Base-by-base conservation (phyloP, 2,797 vertebrate genomes). In the Poecilia wingei region DNA sequence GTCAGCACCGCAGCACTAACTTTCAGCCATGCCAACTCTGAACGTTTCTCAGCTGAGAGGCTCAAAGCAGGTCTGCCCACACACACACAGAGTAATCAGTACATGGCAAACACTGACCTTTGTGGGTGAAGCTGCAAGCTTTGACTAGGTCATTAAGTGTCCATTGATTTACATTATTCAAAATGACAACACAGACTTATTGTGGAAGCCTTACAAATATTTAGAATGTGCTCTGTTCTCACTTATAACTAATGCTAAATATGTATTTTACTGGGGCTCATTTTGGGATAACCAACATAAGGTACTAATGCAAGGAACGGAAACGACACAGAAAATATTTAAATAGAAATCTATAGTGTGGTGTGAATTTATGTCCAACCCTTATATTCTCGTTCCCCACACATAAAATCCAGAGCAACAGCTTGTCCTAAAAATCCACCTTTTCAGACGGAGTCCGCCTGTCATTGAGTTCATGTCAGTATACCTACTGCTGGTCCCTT, bases 101-200 rank as follows among this genome's bases (percentile, higher is more conserved):
- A 88, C 83, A 85, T 85, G 84, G 82, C 84, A 88, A 90, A 88
- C 88, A 83, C 61, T n/a, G 84, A 85, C 78, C 84, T 91, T 85
- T 76, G 74, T 22, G 84, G 87, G 82, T 73, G 81, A 72, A 61
- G 69, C 81, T 82, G 76, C 68, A 12, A 82, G 76, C 81, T 72
- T 79, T 74, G 20, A 61, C 77, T 55, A 2, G 45, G 45, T 9
- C 59, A 64, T 36, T 64, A 64, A 8, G 59, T 36, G 6, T 36
- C 16, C 59, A 36, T 22, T 53, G 51, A 53, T 9, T 33, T 18
- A 66, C 8, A 66, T 18, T 22, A 66, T 20, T 36, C 1, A 39
- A 66, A 61, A 13, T 31, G 3, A 59, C 28, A 59, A 13, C 28
- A 16, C 12, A 61, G 28, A 33, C 9, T 5, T 33, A 18, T 6